Evolutionary conservation across 53 echinoderm and acorn worm genomes (phyloP), one percentile per base, ranked within the genome.

Genomic region (Stichopus horrens): DNA sequence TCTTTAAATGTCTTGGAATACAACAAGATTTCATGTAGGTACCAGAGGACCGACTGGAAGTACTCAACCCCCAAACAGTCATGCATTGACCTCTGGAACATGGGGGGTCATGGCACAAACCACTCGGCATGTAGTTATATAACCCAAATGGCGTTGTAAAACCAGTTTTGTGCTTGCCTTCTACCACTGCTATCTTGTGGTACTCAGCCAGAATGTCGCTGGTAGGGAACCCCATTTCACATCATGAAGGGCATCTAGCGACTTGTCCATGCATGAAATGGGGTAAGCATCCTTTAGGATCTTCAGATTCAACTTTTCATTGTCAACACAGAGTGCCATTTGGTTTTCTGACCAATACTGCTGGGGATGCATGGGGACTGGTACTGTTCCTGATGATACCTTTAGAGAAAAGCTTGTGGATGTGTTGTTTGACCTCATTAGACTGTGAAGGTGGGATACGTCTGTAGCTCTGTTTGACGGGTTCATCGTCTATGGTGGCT

Each of bases 21-120:
- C 11, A 93, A 80, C 8, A 93, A 76, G 21, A 91, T 77, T 53
- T 90, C 93, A 63, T 93, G 89, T 6, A 90, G 73, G 52, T 92
- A 90, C 22, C 86, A 78, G 0, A 92, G 66, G 5, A 91, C 73
- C 23, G 68, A 88, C 13, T 71, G 53, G 11, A 91, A 65, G 8
- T 55, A 77, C 21, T 91, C 66, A 71, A 76, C 91, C 1, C 89
- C 79, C 19, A 86, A 52, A 54, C 89, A 92, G 0, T 59, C 65
- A 23, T 88, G 77, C 88, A 88, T 88, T 5, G 86, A 74, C 4
- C 86, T 21, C 59, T 90, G 90, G 23, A 90, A 90, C 5, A 77
- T 90, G 1, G 86, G 77, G 5, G 90, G 90, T 7, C 86, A 60
- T 86, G 86, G 20, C 86, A 76, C 16, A 90, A 59, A 5, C 83